Evolutionary conservation across 2,888 invertebrate species (phyloP), one percentile per base, ranked within the genome.

Genomic region (Heliconius hortense): DNA sequence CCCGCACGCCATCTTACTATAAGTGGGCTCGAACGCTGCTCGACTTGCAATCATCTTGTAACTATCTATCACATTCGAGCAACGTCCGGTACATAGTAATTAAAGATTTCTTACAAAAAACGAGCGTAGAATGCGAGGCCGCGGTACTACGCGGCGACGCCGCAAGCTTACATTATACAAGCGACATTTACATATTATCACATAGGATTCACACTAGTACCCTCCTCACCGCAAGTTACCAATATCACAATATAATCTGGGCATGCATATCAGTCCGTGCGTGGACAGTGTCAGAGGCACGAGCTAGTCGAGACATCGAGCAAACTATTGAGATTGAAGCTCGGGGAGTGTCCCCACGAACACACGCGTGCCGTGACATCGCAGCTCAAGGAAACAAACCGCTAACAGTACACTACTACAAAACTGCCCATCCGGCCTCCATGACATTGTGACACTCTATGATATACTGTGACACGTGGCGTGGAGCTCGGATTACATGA

Each of bases 201-300:
- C 80, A 81, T 78, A 80, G 76, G 77, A 80, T 80, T 81, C 79
- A 80, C 76, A 78, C 81, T 80, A 81, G 78, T 77, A 79, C 80
- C 81, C 80, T 78, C 76, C 79, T 80, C 78, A 80, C 82, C 81
- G 78, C 72, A 76, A 79, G 80, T 83, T 79, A 80, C 78, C 76
- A 76, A 74, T 75, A 76, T 76, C 70, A 80, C 79, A 80, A 77
- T 81, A 80, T 82, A 85, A 88, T 90, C 89, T 88, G 89, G 89
- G 89, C 90, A 91, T 91, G 90, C 90, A 90, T 88, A 85, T 85
- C 82, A 83, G 81, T 82, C 82, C 81, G 83, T 82, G 80, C 82
- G 73, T 76, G 77, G 78, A 67, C 68, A 69, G 53, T 69, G 53
- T 68, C 69, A 56, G 53, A 48, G 48, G 68, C 53, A 68, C 68